phyloP scores from a whole-genome alignment of 1,140 invertebrate species.

The Papilio polyxenes region DNA sequence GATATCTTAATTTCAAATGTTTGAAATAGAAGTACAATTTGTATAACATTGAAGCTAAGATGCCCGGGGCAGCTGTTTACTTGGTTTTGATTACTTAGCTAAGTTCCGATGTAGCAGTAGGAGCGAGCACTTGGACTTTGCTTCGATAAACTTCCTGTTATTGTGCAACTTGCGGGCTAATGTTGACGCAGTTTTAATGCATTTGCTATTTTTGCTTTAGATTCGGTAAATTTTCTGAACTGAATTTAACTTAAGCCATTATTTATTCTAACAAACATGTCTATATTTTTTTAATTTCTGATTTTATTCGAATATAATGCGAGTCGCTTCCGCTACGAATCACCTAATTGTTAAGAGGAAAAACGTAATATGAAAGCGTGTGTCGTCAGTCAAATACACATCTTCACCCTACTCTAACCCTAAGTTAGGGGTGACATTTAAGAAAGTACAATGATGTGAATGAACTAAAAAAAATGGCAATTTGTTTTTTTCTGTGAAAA shows the following conservation, averaged over 20 bases:
- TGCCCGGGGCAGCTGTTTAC: conserved; percentile 19
- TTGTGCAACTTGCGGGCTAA: conserved; percentile 31
- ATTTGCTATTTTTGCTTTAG: background rate
- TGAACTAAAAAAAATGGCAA: too few species aligned
- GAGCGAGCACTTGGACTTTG: conserved; percentile 30
- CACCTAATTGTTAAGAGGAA: too few species aligned
- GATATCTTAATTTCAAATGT: conserved; percentile 22
- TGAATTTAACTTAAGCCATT: background rate
- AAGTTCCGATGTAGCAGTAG: conserved; percentile 34
- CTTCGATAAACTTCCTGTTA: conserved; percentile 36
- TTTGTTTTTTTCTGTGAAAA: too few species aligned
- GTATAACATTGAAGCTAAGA: background rate
- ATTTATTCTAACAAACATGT: background rate
- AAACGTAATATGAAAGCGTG: too few species aligned
- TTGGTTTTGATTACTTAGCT: conserved; percentile 35
- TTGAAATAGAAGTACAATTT: conserved; percentile 11
- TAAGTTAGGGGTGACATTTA: too few species aligned
- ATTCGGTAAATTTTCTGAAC: background rate
- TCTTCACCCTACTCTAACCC: too few species aligned
- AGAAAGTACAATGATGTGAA: too few species aligned
- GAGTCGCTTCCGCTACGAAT: too few species aligned
- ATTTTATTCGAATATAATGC: too few species aligned
- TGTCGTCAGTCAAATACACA: too few species aligned
- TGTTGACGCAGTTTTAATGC: conserved; percentile 28
- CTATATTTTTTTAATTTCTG: background rate